These are phyloP conservation scores for Dysidea cf. avara DNA, from an alignment of 37 sponge, comb jelly and placozoan species.

Conservation along the genomic window DNA sequence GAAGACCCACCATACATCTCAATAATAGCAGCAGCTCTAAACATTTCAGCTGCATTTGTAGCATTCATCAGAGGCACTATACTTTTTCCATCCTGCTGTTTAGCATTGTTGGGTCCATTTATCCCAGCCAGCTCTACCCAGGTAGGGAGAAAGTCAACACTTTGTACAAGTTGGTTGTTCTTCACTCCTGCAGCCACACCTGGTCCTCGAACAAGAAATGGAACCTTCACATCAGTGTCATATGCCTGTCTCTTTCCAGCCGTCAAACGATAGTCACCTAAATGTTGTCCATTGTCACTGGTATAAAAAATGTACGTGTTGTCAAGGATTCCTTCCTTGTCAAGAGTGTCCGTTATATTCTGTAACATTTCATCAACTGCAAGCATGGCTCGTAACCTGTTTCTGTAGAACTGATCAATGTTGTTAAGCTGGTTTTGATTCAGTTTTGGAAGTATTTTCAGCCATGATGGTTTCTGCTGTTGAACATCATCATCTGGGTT, in stretches of 20 bases:
- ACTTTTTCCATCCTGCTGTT: conserved; percentile 59
- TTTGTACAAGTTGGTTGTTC: conserved; percentile 51
- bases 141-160: conserved; percentile 67
- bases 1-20: conserved; percentile 79
- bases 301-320: conserved; percentile 74
- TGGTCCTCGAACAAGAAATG: conserved; percentile 70
- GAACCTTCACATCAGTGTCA: conserved; percentile 68
- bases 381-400: conserved; percentile 50
- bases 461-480: conserved; percentile 71
- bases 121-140: conserved; percentile 44
- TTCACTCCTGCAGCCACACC: conserved; percentile 47
- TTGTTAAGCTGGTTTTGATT: conserved; percentile 17
- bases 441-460: conserved; percentile 44
- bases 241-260: conserved; percentile 74
- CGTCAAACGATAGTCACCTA: conserved; percentile 62
- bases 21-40: conserved; percentile 52
- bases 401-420: conserved; percentile 57
- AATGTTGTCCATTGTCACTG: conserved; percentile 79
- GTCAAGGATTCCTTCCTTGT: conserved; percentile 23
- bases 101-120: conserved; percentile 7
- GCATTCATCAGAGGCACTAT: conserved; percentile 38
- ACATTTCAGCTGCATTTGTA: conserved; percentile 16
- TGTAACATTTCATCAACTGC: conserved; percentile 73
- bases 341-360: conserved; percentile 23
- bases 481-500: conserved; percentile 58